These are phyloP conservation scores for Xanthorhoe spadicearia DNA, from an alignment of 2,888 invertebrate species.

Conservation along the genomic window DNA sequence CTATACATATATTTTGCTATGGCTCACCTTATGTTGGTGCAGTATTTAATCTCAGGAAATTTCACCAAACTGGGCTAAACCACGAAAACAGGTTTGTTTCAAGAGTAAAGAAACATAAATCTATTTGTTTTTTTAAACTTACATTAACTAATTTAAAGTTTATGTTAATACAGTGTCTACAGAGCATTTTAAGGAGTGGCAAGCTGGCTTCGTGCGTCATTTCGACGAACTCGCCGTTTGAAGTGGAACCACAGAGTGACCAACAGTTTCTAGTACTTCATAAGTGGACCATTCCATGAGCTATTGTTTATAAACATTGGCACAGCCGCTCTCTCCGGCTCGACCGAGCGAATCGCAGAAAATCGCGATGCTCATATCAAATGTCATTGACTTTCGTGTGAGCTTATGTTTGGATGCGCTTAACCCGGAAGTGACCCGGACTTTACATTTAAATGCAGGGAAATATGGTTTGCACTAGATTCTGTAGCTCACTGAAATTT, in stretches of 20 bases:
- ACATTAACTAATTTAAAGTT: background rate
- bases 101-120: too few species aligned
- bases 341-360: slow-evolving; percentile 52
- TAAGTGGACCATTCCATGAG: slow-evolving; percentile 47
- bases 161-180: slow-evolving; percentile 3
- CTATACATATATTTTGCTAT: too few species aligned
- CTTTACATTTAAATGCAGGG: slow-evolving; percentile 1
- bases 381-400: slow-evolving; percentile 56
- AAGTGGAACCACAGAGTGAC: slow-evolving; percentile 48
- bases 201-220: slow-evolving; percentile 18
- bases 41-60: too few species aligned
- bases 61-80: too few species aligned
- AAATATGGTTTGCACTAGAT: background rate
- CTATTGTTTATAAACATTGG: slow-evolving; percentile 68
- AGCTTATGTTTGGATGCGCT: slow-evolving; percentile 9
- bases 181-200: background rate
- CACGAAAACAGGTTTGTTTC: too few species aligned
- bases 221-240: slow-evolving; percentile 55
- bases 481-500: background rate
- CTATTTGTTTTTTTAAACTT: too few species aligned
- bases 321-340: slow-evolving; percentile 47
- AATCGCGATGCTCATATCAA: slow-evolving; percentile 47
- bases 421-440: slow-evolving; percentile 21
- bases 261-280: slow-evolving; percentile 12
- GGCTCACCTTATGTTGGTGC: too few species aligned